A percentile compares a stretch with the other conserved stretches of the same genome.
Conservation (phyloP, 2,888 invertebrate genomes). For the Torymus tubicola region DNA sequence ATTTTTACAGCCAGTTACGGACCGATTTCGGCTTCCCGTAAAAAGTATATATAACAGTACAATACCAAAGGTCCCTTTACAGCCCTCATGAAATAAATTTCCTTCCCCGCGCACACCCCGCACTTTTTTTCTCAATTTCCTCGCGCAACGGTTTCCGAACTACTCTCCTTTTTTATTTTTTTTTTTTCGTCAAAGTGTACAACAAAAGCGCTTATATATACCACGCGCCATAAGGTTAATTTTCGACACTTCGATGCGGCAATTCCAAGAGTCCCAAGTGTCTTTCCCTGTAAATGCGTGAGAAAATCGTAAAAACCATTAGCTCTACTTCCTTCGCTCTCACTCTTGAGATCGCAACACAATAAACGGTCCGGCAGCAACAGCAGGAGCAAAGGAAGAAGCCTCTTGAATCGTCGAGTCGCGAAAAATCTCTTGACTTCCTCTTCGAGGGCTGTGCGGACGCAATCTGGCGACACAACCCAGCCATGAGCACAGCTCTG, state of each 20-base stretch:
- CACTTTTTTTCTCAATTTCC: no score
- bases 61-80: no score
- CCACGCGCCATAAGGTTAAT: conserved; percentile 20
- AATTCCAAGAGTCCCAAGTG: conserved; percentile 36
- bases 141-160: no score
- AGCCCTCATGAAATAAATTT: no score
- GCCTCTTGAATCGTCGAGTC: conserved; percentile 47
- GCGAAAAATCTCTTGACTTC: conserved; percentile 56
- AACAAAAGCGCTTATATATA: no score
- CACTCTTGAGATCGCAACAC: not conserved
- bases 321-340: conserved; percentile 4
- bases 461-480: conserved; percentile 45
- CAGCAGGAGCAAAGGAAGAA: conserved; percentile 33
- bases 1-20: no score
- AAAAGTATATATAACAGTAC: no score
- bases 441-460: conserved; percentile 21
- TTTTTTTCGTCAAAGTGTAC: no score
- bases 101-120: no score
- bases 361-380: not conserved
- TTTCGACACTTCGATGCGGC: conserved; percentile 27
- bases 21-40: no score
- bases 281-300: conserved; percentile 39
- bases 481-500: no score
- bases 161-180: no score
- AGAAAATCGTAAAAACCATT: conserved; percentile 46